Evolutionary conservation across 2,888 invertebrate species (phyloP).

Genomic region (Scaeva pyrastri): DNA sequence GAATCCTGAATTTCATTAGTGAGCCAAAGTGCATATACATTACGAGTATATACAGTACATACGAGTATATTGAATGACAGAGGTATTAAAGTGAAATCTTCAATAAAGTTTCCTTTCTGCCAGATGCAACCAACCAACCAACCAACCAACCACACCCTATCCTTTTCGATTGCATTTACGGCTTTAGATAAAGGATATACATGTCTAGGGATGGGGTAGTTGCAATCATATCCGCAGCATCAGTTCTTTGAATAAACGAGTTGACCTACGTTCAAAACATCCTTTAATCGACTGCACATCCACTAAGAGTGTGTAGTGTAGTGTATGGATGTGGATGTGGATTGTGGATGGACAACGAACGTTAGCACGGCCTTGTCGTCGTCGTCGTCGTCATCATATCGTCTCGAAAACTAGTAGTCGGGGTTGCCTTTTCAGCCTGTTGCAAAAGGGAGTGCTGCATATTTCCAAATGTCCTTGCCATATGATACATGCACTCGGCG

Average conservation of each 20-base stretch:
- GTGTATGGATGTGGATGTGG: no score
- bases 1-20: slow-evolving; percentile 71
- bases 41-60: no score
- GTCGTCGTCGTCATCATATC: slow-evolving; percentile 1
- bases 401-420: slow-evolving; percentile 23
- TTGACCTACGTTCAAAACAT: slow-evolving; percentile 69
- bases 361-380: slow-evolving; percentile 26
- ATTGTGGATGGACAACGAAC: slow-evolving; percentile 31
- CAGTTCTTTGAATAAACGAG: slow-evolving; percentile 68
- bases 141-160: slow-evolving; percentile 50
- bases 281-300: slow-evolving; percentile 63
- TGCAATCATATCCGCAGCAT: slow-evolving; percentile 55
- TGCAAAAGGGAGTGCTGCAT: slow-evolving; percentile 47
- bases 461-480: slow-evolving; percentile 56
- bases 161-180: slow-evolving; percentile 68
- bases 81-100: slow-evolving; percentile 70
- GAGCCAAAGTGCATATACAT: slow-evolving; percentile 55
- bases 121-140: slow-evolving; percentile 41
- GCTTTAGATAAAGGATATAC: slow-evolving; percentile 8
- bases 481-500: slow-evolving; percentile 45
- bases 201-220: background rate
- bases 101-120: slow-evolving; percentile 61
- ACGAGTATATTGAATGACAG: slow-evolving; percentile 66
- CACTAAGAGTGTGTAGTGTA: background rate
- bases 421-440: slow-evolving; percentile 64